These are phyloP conservation scores for Urosaurus nigricauda DNA, from an alignment of 2,797 vertebrate species.

Conservation along the genomic window DNA sequence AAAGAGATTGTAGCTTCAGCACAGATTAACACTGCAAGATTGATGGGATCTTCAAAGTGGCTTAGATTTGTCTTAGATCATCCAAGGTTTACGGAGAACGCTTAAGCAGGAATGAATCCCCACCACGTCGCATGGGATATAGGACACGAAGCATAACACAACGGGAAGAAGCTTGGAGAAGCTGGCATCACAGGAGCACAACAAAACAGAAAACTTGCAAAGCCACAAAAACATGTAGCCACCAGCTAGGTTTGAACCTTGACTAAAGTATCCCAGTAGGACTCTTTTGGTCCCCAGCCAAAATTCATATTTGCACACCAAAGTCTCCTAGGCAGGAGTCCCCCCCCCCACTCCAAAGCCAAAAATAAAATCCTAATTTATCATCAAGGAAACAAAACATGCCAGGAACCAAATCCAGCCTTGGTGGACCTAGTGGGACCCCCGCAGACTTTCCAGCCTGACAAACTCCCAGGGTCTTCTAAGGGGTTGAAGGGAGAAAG, in stretches of 20 bases:
- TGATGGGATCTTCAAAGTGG: not conserved
- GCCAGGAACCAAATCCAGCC: no score
- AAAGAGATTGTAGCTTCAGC: not conserved
- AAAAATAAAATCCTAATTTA: not conserved
- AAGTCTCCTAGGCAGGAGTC: not conserved
- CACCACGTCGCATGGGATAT: no score
- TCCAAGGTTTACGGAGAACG: not conserved
- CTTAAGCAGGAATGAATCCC: not conserved
- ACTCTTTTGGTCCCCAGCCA: not conserved
- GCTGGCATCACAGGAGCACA: no score
- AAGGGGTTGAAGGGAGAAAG: accelerated
- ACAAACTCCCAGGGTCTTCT: accelerated
- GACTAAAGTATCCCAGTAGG: accelerated
- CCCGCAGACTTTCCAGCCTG: accelerated
- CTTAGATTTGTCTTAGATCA: not conserved
- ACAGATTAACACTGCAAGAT: not conserved
- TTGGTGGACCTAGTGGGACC: not conserved
- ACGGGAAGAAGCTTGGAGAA: no score
- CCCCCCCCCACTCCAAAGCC: no score
- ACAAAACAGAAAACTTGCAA: not conserved
- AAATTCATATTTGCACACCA: not conserved
- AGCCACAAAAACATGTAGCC: not conserved
- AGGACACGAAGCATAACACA: no score
- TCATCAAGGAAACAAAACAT: not conserved
- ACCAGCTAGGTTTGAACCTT: not conserved